These are phyloP conservation scores for Monochamus saltuarius DNA, from an alignment of 1,140 invertebrate genomes.

Conservation along the genomic window DNA sequence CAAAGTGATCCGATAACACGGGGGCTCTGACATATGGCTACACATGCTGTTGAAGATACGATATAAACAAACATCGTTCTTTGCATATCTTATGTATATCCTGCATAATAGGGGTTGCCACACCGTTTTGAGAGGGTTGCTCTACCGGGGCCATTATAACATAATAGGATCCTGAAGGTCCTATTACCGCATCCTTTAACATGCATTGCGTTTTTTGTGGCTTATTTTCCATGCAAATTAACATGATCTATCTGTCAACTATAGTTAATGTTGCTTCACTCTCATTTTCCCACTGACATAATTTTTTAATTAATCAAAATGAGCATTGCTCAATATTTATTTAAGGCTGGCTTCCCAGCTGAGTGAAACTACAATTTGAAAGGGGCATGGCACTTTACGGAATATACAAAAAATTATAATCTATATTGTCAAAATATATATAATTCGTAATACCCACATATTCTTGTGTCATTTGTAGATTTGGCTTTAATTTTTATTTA, in stretches of 20 bases:
- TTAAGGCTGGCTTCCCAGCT: too few species aligned
- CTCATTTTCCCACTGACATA: constrained; percentile 10
- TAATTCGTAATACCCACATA: too few species aligned
- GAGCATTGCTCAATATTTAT: too few species aligned
- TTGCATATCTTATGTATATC: constrained; percentile 44
- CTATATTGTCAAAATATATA: too few species aligned
- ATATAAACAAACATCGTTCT: constrained; percentile 48
- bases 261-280: constrained; percentile 17
- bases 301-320: constrained; percentile 8
- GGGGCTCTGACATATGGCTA: constrained; percentile 46
- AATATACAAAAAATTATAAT: too few species aligned
- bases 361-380: too few species aligned
- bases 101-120: constrained; percentile 40
- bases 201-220: constrained; percentile 18
- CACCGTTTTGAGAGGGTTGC: constrained; percentile 36
- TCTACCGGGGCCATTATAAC: constrained; percentile 41
- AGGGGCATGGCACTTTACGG: too few species aligned
- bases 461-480: too few species aligned
- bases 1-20: constrained; percentile 47
- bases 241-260: constrained; percentile 21
- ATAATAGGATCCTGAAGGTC: constrained; percentile 46
- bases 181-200: constrained; percentile 33
- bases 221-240: constrained; percentile 9
- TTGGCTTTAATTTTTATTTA: too few species aligned
- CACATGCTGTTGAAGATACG: constrained; percentile 45